Conservation (phyloP, 2,797 vertebrate species). For the Neopelma chrysocephalum region DNA sequence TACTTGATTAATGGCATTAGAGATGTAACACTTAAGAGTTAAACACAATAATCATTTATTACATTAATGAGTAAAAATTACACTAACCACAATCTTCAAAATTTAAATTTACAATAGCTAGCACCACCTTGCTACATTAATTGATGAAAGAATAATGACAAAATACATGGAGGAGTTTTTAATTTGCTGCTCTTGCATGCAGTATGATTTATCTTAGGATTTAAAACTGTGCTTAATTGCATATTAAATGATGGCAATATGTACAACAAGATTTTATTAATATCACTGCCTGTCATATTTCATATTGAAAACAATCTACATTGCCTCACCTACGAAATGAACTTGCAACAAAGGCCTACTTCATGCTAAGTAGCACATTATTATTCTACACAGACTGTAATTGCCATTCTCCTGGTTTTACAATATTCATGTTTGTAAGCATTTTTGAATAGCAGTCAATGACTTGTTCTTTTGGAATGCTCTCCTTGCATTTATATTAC, state of each 20-base stretch:
- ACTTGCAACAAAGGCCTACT: constrained; percentile 25
- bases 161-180: not conserved
- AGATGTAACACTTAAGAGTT: not conserved
- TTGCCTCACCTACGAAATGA: constrained; percentile 12
- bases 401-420: constrained; percentile 29
- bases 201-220: constrained; percentile 4
- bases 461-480: constrained; percentile 12
- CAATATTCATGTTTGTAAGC: constrained; percentile 47
- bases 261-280: constrained; percentile 24
- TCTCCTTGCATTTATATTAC: not conserved
- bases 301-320: constrained; percentile 49
- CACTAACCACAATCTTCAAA: not conserved
- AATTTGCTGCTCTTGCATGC: constrained; percentile 16
- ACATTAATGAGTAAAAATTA: not conserved
- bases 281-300: constrained; percentile 27
- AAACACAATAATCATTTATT: not conserved
- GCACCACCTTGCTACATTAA: not conserved
- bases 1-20: not conserved
- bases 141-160: constrained; percentile 8
- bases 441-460: constrained; percentile 41
- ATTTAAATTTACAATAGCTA: not conserved
- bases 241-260: constrained; percentile 33
- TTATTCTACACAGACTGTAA: constrained; percentile 36
- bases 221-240: constrained; percentile 45
- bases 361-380: constrained; percentile 36